phyloP scores from a whole-genome alignment of 2,113 vertebrate genomes.

The Casuarius casuarius region DNA sequence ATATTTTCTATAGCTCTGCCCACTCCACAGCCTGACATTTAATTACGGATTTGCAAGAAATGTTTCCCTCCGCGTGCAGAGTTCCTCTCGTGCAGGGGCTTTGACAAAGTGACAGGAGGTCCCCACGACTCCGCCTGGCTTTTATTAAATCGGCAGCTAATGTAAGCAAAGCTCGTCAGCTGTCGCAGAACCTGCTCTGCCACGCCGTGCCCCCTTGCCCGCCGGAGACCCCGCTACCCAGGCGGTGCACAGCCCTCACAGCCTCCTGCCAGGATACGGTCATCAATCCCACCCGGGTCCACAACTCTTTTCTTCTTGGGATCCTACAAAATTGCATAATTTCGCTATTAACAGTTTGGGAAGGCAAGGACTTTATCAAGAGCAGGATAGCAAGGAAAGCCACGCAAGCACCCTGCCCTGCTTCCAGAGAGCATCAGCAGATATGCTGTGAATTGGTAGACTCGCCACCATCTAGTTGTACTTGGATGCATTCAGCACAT shows the following conservation, averaged over 20 bases:
- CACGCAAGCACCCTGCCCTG: too few species aligned
- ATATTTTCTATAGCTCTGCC: neutral
- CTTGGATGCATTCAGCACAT: neutral
- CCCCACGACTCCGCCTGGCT: slow-evolving; percentile 24
- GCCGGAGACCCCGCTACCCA: neutral
- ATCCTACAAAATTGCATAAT: neutral
- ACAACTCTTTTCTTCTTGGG: neutral
- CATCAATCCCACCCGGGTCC: neutral
- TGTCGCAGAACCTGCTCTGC: slow-evolving; percentile 44
- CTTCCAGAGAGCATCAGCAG: too few species aligned
- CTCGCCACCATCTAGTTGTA: too few species aligned
- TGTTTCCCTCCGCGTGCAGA: slow-evolving; percentile 35
- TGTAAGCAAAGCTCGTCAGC: slow-evolving; percentile 21
- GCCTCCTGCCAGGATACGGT: neutral
- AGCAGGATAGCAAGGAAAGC: neutral
- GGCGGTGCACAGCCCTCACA: neutral
- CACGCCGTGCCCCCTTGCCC: neutral
- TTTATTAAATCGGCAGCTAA: slow-evolving; percentile 63
- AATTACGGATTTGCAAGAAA: slow-evolving; percentile 68
- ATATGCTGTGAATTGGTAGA: neutral
- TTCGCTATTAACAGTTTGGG: neutral
- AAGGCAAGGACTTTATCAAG: neutral
- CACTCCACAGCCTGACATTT: slow-evolving; percentile 60
- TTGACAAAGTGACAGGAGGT: slow-evolving; percentile 44
- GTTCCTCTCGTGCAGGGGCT: slow-evolving; percentile 26